Evolutionary conservation across 1,140 invertebrate species (phyloP).

Genomic region (Tetramorium alpestre): DNA sequence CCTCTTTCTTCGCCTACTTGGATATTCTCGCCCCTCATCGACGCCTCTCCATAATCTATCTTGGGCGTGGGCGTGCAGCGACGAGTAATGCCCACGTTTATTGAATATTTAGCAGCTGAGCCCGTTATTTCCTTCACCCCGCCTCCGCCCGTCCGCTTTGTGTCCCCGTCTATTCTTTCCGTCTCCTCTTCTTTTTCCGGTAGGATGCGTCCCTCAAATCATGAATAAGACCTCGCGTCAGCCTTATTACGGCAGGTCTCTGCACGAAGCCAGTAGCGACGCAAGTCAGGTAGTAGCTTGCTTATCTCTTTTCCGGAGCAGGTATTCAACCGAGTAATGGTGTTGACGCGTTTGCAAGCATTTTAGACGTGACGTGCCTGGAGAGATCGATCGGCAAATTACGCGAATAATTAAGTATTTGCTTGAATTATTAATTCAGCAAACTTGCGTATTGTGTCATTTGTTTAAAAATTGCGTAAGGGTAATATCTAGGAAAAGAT

Average conservation of each 20-base stretch:
- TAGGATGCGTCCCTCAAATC: slow-evolving; percentile 75
- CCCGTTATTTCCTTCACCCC: slow-evolving; percentile 71
- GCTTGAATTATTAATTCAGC: background rate
- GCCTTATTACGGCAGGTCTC: background rate
- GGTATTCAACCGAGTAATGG: background rate
- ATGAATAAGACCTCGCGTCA: slow-evolving; percentile 76
- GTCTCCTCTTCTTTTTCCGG: slow-evolving; percentile 63
- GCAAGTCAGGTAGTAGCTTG: slow-evolving; percentile 34
- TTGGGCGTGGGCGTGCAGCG: slow-evolving; percentile 76
- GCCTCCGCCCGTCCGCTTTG: background rate
- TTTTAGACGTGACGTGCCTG: background rate
- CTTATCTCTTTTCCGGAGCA: slow-evolving; percentile 13
- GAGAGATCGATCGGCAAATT: background rate
- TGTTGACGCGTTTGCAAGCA: background rate
- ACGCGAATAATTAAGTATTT: background rate
- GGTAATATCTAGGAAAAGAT: background rate
- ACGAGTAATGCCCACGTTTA: slow-evolving; percentile 81
- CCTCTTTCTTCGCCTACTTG: slow-evolving; percentile 47
- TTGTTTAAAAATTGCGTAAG: background rate
- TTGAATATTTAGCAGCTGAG: slow-evolving; percentile 82
- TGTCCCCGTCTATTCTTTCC: slow-evolving; percentile 2
- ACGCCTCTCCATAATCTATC: slow-evolving; percentile 57
- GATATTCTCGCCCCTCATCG: slow-evolving; percentile 48
- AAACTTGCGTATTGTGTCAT: background rate
- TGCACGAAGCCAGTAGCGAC: slow-evolving; percentile 14